Conservation (phyloP, 2,888 invertebrate genomes). For the Conistra vaccinii region DNA sequence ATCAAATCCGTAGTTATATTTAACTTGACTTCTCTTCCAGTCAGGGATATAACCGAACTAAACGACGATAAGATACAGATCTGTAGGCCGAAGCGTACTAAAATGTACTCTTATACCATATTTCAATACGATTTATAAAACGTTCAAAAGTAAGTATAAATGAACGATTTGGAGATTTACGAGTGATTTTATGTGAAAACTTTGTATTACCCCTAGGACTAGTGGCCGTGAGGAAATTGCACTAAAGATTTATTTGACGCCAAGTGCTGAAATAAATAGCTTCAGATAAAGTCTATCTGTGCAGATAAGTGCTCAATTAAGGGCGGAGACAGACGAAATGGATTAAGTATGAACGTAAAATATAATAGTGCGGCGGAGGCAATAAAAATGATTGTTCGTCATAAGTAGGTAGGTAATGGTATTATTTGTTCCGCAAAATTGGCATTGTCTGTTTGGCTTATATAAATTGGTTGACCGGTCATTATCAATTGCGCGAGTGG, state of each 20-base stretch:
- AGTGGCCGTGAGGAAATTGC: conserved; percentile 55
- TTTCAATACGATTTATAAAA: conserved; percentile 46
- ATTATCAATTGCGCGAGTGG: conserved; percentile 19
- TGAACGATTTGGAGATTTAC: conserved; percentile 53
- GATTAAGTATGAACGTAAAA: conserved; percentile 51
- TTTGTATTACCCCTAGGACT: conserved; percentile 40
- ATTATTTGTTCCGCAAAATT: conserved; percentile 14
- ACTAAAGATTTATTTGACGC: conserved; percentile 58
- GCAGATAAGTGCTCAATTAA: conserved; percentile 58
- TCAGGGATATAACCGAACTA: not conserved
- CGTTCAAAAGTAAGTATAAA: conserved; percentile 35
- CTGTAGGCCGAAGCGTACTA: not conserved
- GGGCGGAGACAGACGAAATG: conserved; percentile 37
- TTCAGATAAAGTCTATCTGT: conserved; percentile 49
- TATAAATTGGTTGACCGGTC: conserved; percentile 21
- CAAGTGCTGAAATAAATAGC: conserved; percentile 61
- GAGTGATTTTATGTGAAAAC: conserved; percentile 62
- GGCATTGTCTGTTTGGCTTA: not conserved
- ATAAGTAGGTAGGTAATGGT: conserved; percentile 12
- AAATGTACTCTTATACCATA: conserved; percentile 19
- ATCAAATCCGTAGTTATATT: not conserved
- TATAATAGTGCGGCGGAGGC: conserved; percentile 32
- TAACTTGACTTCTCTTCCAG: not conserved
- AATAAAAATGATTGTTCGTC: conserved; percentile 31
- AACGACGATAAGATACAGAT: not conserved